Evolutionary conservation across 2,797 vertebrate species (phyloP), one percentile per base, ranked within the genome.

Genomic region (Pangasius krempfi): DNA sequence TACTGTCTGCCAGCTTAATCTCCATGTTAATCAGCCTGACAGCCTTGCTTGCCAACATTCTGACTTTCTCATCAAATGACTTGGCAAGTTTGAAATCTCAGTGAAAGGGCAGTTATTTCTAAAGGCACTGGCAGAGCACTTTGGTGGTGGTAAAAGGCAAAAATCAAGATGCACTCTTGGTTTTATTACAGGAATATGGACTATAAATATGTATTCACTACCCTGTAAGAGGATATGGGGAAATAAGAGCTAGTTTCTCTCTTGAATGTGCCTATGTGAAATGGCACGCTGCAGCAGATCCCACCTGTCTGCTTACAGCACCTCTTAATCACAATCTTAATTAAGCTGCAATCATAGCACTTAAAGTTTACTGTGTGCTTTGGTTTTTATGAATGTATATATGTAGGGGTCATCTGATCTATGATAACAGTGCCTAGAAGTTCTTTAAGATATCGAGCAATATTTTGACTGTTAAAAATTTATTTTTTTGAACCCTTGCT

Each of bases 261-360:
- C 18, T 78, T 64, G 12, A 54, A 52, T 87, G 30, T 78, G 40
- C 40, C 58, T 56, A 5, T 64, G 44, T 76, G 58, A 52, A 54
- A 52, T 75, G 12, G 54, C 66, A 86, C 81, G n/a, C 73, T 80
- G 72, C 89, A 80, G 54, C 56, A 85, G 62, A 79, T 82, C 78
- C 30, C 33, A 40, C 54, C 54, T 25, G 54, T 13, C 56, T 25
- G 9, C n/a, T 79, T 79, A 56, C n/a, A 79, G 50, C 8, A 56
- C 30, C 8, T 22, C 20, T 81, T 60, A 40, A 58, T 78, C 47
- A 58, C 30, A 37, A 10, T 52, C 30, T 66, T 84, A 84, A 64
- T 81, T 85, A 56, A 56, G 27, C 76, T 76, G 33, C 44, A 87
- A 60, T 58, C 60, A 82, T 79, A n/a, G 60, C 40, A 75, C 60